phyloP scores from a whole-genome alignment of 2,113 vertebrate genomes.

The Danio rerio region GRCz12tu NC_133176.1:51701001-51701500 shows the following conservation, averaged over 20 bases:
- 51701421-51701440: neutral
- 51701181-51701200: slow-evolving; percentile 19
- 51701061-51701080: neutral
- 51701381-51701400: neutral
- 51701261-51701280: slow-evolving; percentile 36
- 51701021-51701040: too few relatives aligned
- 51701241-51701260: slow-evolving; percentile 25
- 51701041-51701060: too few relatives aligned
- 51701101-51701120: slow-evolving; percentile 3
- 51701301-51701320: slow-evolving; percentile 13
- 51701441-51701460: neutral
- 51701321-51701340: neutral
- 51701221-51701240: slow-evolving; percentile 37
- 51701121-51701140: slow-evolving; percentile 2
- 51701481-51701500: too few relatives aligned
- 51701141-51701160: slow-evolving; percentile 9
- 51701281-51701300: slow-evolving; percentile 22
- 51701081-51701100: neutral
- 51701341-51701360: slow-evolving; percentile 62
- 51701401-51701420: neutral
- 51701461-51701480: too few relatives aligned
- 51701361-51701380: neutral
- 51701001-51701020: too few relatives aligned
- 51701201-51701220: slow-evolving; percentile 33
- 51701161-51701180: slow-evolving; percentile 32